phyloP scores from a whole-genome alignment of 2,888 invertebrate genomes.

The Ornithoptera priamus region DNA sequence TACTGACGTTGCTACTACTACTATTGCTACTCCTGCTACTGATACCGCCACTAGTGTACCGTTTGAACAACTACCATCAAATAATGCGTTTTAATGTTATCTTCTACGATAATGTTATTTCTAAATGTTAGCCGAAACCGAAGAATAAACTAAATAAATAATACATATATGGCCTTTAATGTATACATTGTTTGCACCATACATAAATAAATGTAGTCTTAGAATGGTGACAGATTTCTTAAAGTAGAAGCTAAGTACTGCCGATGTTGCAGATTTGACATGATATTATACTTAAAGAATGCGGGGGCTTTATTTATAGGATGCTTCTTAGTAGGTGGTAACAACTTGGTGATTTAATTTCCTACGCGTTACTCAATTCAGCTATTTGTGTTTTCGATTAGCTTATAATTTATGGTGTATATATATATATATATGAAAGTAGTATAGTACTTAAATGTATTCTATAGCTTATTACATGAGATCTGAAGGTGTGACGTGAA shows the following conservation, averaged over 20 bases:
- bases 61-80: no score
- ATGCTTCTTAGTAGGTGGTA: slow-evolving; percentile 23
- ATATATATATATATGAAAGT: no score
- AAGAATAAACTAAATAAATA: no score
- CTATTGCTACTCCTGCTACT: no score
- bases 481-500: neutral
- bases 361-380: slow-evolving; percentile 20
- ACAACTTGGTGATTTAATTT: slow-evolving; percentile 22
- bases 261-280: slow-evolving; percentile 9
- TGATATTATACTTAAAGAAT: slow-evolving; percentile 10
- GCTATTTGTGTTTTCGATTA: neutral
- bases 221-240: neutral
- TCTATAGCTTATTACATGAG: neutral
- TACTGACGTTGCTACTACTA: no score
- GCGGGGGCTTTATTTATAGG: slow-evolving; percentile 25
- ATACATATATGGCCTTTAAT: no score
- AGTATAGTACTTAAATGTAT: neutral
- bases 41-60: no score
- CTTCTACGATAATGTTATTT: no score
- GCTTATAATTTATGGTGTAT: no score
- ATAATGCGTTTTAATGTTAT: no score
- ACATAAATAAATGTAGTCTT: neutral
- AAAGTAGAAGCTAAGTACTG: slow-evolving; percentile 3
- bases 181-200: no score
- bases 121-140: no score